Evolutionary conservation across 1,140 invertebrate species (phyloP).

Genomic region (Frieseomelitta varia): DNA sequence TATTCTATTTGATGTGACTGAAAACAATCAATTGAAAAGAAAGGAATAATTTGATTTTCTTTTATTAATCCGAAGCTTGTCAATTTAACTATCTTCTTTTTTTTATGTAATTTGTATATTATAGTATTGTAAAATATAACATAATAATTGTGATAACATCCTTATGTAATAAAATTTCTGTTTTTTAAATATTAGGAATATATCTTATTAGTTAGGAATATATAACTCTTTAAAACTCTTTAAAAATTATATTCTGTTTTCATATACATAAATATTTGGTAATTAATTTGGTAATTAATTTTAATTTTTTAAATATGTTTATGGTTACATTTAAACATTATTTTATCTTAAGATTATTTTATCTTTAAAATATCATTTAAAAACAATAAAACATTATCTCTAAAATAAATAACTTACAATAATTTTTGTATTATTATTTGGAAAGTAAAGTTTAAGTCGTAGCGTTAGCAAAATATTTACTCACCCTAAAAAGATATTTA

Average conservation of each 20-base stretch:
- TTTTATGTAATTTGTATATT: no score
- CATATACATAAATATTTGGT: neutral
- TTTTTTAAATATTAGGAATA: no score
- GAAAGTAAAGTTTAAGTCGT: neutral
- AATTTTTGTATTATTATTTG: neutral
- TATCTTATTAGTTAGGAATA: no score
- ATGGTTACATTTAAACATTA: neutral
- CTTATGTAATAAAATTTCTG: no score
- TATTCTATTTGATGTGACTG: no score
- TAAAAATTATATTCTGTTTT: neutral
- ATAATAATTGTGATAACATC: no score
- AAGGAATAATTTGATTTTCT: no score
- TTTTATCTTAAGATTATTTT: neutral
- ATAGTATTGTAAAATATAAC: no score
- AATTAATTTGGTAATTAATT: neutral
- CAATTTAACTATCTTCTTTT: no score
- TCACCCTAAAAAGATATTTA: slow-evolving; percentile 40
- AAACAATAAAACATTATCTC: neutral
- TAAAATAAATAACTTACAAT: neutral
- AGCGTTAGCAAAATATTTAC: slow-evolving; percentile 13
- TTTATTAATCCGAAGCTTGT: no score
- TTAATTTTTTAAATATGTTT: neutral
- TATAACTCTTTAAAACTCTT: neutral
- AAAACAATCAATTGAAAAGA: no score
- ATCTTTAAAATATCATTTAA: no score